These are phyloP conservation scores for Phalanger gymnotis DNA, from an alignment of 2,797 vertebrate genomes.

Conservation along the genomic window DNA sequence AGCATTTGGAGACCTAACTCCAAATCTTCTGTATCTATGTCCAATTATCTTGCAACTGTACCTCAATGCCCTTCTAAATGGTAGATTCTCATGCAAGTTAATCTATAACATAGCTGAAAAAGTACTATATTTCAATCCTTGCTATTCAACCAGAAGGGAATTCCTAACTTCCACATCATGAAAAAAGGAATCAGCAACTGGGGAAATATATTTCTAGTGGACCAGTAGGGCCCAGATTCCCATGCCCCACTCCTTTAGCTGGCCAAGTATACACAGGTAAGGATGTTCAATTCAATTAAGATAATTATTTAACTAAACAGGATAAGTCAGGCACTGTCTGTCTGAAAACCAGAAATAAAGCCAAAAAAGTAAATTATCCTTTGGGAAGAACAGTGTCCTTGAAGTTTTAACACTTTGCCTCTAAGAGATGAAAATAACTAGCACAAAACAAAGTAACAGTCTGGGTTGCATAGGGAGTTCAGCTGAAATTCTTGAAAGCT, in stretches of 20 bases:
- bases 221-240: neutral
- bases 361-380: conserved; percentile 36
- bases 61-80: neutral
- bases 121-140: conserved; percentile 31
- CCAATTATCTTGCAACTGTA: neutral
- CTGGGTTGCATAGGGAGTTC: conserved; percentile 29
- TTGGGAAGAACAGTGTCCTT: conserved; percentile 24
- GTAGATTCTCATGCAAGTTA: neutral
- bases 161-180: neutral
- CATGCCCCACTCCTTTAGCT: neutral
- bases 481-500: conserved; percentile 40
- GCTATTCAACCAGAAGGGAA: conserved; percentile 18
- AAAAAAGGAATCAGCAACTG: conserved; percentile 6
- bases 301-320: neutral
- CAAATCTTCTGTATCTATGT: neutral
- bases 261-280: neutral
- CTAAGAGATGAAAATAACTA: conserved; percentile 45
- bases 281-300: neutral
- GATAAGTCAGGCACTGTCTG: neutral
- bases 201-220: neutral
- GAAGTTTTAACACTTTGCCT: conserved; percentile 52
- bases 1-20: neutral
- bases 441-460: conserved; percentile 47
- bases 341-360: conserved; percentile 29
- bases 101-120: conserved; percentile 17